Evolutionary conservation across 2,113 vertebrate species (phyloP), one percentile per base, ranked within the genome.

Genomic region (Brachionichthys hirsutus): DNA sequence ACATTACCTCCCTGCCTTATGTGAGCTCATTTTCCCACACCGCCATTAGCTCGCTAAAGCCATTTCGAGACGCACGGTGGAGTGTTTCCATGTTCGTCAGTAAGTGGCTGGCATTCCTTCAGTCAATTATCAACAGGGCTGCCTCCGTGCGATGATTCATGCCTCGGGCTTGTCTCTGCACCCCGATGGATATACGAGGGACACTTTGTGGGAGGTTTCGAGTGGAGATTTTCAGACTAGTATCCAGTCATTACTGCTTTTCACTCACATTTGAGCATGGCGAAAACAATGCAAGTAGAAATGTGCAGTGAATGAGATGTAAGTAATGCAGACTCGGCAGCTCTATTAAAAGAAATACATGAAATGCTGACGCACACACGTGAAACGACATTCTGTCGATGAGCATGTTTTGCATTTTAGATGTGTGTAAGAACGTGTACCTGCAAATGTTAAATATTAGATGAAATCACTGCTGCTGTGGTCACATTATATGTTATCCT

Each of bases 61-160:
- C 85, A 88, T 88, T 89, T 88, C 84, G 75, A 87, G 71, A 87
- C 53, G 73, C 84, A 82, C 73, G 67, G 84, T 78, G 73, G 77
- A 83, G 75, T 78, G 84, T 61, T 77, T 78, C 73, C 73, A 67
- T 85, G 82, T 85, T 88, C 83, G 83, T 88, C 86, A 85, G 77
- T 58, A 66, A 86, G 82, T 67, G 81, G 47, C 75, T 86, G 83
- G 85, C 77, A 81, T 87, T 81, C 75, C 83, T 78, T 81, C 70
- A 86, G 70, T 86, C 86, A 86, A 77, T 88, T 88, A 88, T 87
- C 67, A 82, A 38, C 75, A 74, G 85, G 82, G 75, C 67, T 50
- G 66, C 75, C 77, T 81, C 77, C 53, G 73, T 70, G 76, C 81
- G 82, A 81, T 85, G 68, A 81, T 76, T 83, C 65, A 55, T 53